Evolutionary conservation across 2,797 vertebrate species (phyloP), one percentile per base, ranked within the genome.

Genomic region (Mallotus villosus): DNA sequence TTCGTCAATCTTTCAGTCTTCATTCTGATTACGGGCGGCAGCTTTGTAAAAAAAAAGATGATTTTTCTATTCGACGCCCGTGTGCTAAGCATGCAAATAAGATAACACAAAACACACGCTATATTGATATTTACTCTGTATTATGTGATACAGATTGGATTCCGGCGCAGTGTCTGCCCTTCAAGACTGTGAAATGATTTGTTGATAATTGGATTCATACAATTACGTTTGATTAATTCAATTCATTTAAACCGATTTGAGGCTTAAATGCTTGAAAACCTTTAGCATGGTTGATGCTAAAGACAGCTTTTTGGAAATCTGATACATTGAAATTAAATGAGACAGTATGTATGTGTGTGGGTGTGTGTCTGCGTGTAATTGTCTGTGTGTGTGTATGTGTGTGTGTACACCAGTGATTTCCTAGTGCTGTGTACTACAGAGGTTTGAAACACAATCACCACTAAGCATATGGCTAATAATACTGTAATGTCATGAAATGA

Each of bases 391-490:
- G 16, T 63, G n/a, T 19, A 19, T 32, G 61, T 34, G 69, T 51
- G 65, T 74, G 61, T 57, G 11, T 24, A 0, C 27, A 22, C 29
- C 14, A 27, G 68, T 70, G 1, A 78, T 74, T 74, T 71, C 37
- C 37, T 41, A 41, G 37, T 41, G 70, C 59, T 65, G 53, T 57
- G 76, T 84, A 74, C 71, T 80, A 32, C 75, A 75, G 66, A 67
- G 67, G 77, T 70, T 78, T 14, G 59, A 75, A 79, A 67, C 82
- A 82, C 74, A 78, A 84, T 86, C 64, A 81, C 67, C 68, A 49
- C 58, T 70, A 29, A 87, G 83, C 81, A 86, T 83, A 83, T 73
- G 68, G 71, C 76, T 89, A 82, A 87, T 88, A 86, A 85, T 77
- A 62, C 73, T 0, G 12, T 85, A 84, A 87, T 88, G 82, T 85